A percentile compares a stretch with the other conserved stretches of the same genome.
These are phyloP conservation scores for Esperia sulphurella DNA, from an alignment of 2,888 invertebrate species.

Conservation along the genomic window DNA sequence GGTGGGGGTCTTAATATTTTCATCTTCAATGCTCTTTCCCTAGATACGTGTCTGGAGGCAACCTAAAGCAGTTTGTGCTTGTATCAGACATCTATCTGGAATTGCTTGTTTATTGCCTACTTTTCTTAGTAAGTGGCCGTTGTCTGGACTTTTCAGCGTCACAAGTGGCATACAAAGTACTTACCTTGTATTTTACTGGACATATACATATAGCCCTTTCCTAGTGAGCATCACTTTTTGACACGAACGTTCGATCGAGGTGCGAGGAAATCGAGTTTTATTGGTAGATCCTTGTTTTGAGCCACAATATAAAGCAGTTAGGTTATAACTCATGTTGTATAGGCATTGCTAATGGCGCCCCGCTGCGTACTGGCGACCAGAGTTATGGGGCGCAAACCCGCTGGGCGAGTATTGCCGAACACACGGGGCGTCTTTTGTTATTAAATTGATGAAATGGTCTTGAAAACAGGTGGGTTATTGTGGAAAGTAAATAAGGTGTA, in stretches of 20 bases:
- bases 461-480: constrained; percentile 6
- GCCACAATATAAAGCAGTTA: neutral
- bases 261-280: neutral
- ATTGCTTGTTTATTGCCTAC: constrained; percentile 47
- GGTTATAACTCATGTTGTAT: constrained; percentile 6
- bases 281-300: neutral
- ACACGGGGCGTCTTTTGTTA: constrained; percentile 10
- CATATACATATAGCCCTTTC: neutral
- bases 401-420: constrained; percentile 6
- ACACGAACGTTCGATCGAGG: too few relatives aligned
- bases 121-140: constrained; percentile 17
- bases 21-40: too few relatives aligned
- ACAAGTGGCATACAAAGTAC: constrained; percentile 4
- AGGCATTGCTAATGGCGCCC: constrained; percentile 15
- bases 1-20: too few relatives aligned
- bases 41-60: too few relatives aligned
- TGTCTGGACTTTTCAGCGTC: constrained; percentile 8
- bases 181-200: neutral
- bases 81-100: constrained; percentile 35
- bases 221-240: too few relatives aligned
- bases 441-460: constrained; percentile 10
- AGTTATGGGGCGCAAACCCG: constrained; percentile 7
- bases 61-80: constrained; percentile 22
- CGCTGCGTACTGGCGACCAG: constrained; percentile 7
- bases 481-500: neutral